Evolutionary conservation across 2,797 vertebrate genomes (phyloP).

Genomic region (Malurus leucopterus): DNA sequence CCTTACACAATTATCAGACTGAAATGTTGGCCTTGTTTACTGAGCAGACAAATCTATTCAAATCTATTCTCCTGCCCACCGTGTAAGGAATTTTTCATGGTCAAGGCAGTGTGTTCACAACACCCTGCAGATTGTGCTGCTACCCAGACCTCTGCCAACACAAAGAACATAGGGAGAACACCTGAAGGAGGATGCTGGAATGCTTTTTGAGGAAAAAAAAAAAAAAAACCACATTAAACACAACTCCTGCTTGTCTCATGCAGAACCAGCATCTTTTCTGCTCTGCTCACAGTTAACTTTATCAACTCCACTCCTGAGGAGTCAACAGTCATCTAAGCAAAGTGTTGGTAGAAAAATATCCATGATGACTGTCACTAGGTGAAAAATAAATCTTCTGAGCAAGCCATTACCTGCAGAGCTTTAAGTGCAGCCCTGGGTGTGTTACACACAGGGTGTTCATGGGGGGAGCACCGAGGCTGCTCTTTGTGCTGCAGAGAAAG

Average conservation of each 20-base stretch:
- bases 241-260: not conserved
- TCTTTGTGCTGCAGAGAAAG: not conserved
- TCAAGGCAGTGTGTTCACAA: not conserved
- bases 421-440: not conserved
- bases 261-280: not conserved
- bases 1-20: not conserved
- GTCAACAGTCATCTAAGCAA: not conserved
- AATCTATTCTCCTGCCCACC: not conserved
- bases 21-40: not conserved
- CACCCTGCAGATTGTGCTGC: not conserved
- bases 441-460: not conserved
- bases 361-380: not conserved
- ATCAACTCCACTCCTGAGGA: not conserved
- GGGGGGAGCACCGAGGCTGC: not conserved
- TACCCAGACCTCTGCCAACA: not conserved
- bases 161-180: not conserved
- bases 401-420: rapidly evolving
- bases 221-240: not conserved
- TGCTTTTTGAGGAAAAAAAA: not conserved
- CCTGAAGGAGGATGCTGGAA: not conserved
- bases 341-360: not conserved
- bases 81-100: not conserved
- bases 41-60: not conserved
- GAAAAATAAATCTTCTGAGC: not conserved
- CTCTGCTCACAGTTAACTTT: not conserved